Evolutionary conservation across 2,888 invertebrate species (phyloP), one percentile per base, ranked within the genome.

Genomic region (Heliconius cydno): DNA sequence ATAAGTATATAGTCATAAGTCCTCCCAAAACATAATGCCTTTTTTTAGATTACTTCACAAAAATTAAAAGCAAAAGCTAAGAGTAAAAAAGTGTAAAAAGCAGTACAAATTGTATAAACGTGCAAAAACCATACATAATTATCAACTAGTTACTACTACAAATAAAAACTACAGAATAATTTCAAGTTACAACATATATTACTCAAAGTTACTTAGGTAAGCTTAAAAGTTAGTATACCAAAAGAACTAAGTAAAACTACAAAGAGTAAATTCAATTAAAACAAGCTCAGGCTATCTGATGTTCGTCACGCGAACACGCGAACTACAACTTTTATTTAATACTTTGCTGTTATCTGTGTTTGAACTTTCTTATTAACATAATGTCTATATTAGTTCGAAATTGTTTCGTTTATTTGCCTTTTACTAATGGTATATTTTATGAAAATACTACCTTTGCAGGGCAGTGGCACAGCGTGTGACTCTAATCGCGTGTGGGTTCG

Each of bases 281-380:
- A 81, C 78, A 76, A 80, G 81, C 79, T 38, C 74, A 78, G 73
- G 70, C 80, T 80, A 82, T 83, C 81, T 73, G 73, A 78, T 73
- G 76, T 60, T 66, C 73, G 41, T 75, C 81, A 82, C 81, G 81
- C 81, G 76, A 82, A 66, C 81, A 79, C 81, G 81, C 81, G 73
- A 80, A 41, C 65, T 65, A 19, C 6, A 46, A 22, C n/a, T 65
- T 75, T 46, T 75, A 41, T 75, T 75, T 75, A 65, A 66, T 65
- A 46, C 30, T 46, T 30, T 30, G 75, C 63, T 41, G 65, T 30
- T 75, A 9, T 19, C 28, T n/a, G 30, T 72, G 60, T n/a, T 41
- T 41, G 25, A 25, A 25, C 41, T 70, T 41, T 70, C 15, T 70
- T 41, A 25, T 25, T 70, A 68, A 41, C 38, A 41, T 68, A 70